phyloP scores from a whole-genome alignment of 2,113 vertebrate genomes.

The Ceuthmochares aereus region DNA sequence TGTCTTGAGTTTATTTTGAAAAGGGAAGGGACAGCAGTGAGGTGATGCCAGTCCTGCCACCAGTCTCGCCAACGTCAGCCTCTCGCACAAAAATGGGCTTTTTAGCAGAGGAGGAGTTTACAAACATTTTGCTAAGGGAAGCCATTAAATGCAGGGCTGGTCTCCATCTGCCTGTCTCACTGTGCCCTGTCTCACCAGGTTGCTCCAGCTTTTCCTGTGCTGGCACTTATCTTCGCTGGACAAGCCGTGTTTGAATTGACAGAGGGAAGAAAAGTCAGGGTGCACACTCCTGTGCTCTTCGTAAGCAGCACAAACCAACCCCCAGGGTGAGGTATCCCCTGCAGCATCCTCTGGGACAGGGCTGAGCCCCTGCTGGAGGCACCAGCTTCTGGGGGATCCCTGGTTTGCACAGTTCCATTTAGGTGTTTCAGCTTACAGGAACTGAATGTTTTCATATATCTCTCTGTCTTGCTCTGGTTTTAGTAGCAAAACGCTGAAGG shows the following conservation, averaged over 20 bases:
- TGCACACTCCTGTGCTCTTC: accelerated
- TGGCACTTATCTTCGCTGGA: not conserved
- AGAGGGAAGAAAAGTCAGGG: not conserved
- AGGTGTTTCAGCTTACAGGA: not conserved
- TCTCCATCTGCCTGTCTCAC: not conserved
- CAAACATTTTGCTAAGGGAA: not conserved
- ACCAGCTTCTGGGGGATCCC: accelerated
- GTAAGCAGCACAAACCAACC: not conserved
- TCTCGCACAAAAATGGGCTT: not conserved
- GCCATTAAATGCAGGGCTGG: accelerated
- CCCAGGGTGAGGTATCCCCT: not conserved
- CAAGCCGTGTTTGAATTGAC: accelerated
- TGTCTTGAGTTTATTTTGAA: not conserved
- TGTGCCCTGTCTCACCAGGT: not conserved
- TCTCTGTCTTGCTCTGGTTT: not conserved
- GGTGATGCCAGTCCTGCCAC: not conserved
- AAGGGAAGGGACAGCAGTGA: not conserved
- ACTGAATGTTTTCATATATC: accelerated
- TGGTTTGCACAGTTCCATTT: accelerated
- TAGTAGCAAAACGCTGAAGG: not conserved
- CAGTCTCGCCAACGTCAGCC: not conserved
- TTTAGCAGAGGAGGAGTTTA: not conserved
- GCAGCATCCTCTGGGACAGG: no score
- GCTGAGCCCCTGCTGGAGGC: accelerated
- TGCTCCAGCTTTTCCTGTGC: not conserved